phyloP scores from a whole-genome alignment of 2,888 invertebrate species.

The Iselma pallidipennis region DNA sequence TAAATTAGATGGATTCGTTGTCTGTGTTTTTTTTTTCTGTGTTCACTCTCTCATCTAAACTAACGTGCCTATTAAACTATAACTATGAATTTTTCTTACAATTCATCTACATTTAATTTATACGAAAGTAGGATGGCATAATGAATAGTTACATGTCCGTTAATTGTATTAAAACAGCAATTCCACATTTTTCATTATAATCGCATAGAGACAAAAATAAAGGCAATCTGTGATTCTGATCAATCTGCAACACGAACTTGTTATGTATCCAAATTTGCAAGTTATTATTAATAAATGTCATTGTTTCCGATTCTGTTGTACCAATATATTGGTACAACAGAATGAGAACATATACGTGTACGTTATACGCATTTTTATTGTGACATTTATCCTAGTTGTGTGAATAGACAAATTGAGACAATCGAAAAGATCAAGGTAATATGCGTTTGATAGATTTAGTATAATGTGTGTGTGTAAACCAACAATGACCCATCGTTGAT shows the following conservation, averaged over 20 bases:
- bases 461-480: conserved; percentile 6
- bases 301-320: conserved; percentile 11
- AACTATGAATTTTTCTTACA: too few species aligned
- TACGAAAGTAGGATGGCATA: too few species aligned
- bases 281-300: conserved; percentile 5
- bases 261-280: too few species aligned
- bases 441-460: conserved; percentile 17
- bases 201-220: too few species aligned
- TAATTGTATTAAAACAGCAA: too few species aligned
- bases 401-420: conserved; percentile 6
- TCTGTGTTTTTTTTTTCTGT: background rate
- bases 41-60: background rate
- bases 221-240: too few species aligned
- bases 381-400: conserved; percentile 14
- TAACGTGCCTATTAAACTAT: background rate
- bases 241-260: too few species aligned
- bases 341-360: conserved; percentile 16
- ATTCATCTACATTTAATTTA: too few species aligned
- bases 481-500: background rate
- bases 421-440: conserved; percentile 22
- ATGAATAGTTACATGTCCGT: too few species aligned
- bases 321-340: conserved; percentile 10
- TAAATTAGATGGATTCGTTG: conserved; percentile 13
- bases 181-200: too few species aligned
- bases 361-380: conserved; percentile 13